These are phyloP conservation scores for Prosapia bicincta DNA, from an alignment of 2,888 invertebrate species.

Conservation along the genomic window DNA sequence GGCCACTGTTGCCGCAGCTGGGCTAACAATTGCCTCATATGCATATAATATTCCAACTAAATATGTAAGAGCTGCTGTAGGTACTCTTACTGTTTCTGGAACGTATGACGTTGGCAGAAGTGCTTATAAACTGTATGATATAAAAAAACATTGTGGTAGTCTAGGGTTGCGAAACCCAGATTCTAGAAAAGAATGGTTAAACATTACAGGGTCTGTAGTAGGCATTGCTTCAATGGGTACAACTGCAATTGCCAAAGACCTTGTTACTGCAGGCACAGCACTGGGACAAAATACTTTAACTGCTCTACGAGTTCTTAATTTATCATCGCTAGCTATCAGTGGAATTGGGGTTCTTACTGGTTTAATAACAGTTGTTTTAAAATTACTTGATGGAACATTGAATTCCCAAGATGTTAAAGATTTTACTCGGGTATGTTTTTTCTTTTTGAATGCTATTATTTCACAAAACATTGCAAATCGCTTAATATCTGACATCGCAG, in stretches of 20 bases:
- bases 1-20: constrained; percentile 21
- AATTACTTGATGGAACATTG: constrained; percentile 22
- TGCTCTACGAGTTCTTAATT: constrained; percentile 19
- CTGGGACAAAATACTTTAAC: constrained; percentile 9
- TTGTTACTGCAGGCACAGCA: constrained; percentile 13
- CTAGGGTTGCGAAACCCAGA: constrained; percentile 24
- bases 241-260: constrained; percentile 21
- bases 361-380: constrained; percentile 23
- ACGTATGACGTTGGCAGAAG: constrained; percentile 21
- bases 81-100: constrained; percentile 23
- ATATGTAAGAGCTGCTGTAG: constrained; percentile 21
- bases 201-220: constrained; percentile 18
- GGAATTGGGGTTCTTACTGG: constrained; percentile 23
- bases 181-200: constrained; percentile 24
- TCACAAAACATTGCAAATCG: constrained; percentile 21
- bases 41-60: constrained; percentile 22
- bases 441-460: constrained; percentile 25
- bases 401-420: constrained; percentile 15
- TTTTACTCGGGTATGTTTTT: constrained; percentile 22
- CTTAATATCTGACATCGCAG: constrained; percentile 24
- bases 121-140: constrained; percentile 20
- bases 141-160: constrained; percentile 21
- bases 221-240: constrained; percentile 25
- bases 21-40: constrained; percentile 19
- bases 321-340: constrained; percentile 25